These are phyloP conservation scores for Rafetus swinhoei DNA, from an alignment of 2,113 vertebrate species.

Conservation along the genomic window DNA sequence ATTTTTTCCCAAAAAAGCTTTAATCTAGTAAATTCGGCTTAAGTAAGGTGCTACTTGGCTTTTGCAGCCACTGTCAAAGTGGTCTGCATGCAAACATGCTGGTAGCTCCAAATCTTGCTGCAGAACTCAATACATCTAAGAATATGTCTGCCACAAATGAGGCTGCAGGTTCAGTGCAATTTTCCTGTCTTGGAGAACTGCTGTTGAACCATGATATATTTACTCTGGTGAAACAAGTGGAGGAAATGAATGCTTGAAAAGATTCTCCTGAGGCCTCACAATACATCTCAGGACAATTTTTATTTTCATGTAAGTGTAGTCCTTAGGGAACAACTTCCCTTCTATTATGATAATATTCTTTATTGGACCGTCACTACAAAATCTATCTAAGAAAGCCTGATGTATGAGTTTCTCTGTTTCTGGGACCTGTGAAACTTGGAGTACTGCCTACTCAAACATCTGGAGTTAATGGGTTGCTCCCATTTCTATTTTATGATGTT, in stretches of 20 bases:
- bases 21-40: background rate
- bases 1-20: slow-evolving; percentile 6
- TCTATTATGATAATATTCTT: background rate
- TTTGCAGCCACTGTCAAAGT: slow-evolving; percentile 25
- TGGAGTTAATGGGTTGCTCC: background rate
- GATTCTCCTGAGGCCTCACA: background rate
- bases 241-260: background rate
- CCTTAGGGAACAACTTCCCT: background rate
- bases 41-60: background rate
- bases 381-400: background rate
- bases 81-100: background rate
- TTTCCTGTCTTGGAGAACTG: background rate
- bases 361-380: background rate
- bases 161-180: background rate
- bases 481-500: background rate
- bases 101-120: background rate
- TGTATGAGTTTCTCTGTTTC: background rate
- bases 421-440: background rate
- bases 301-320: background rate
- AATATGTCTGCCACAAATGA: background rate
- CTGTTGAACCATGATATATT: background rate
- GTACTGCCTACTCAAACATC: background rate
- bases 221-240: background rate
- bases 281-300: background rate
- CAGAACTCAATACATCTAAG: background rate